Percentiles rank a stretch among this genome's conserved stretches.
Evolutionary conservation across 2,113 vertebrate species (phyloP).

Genomic region (Oncorhynchus keta): DNA sequence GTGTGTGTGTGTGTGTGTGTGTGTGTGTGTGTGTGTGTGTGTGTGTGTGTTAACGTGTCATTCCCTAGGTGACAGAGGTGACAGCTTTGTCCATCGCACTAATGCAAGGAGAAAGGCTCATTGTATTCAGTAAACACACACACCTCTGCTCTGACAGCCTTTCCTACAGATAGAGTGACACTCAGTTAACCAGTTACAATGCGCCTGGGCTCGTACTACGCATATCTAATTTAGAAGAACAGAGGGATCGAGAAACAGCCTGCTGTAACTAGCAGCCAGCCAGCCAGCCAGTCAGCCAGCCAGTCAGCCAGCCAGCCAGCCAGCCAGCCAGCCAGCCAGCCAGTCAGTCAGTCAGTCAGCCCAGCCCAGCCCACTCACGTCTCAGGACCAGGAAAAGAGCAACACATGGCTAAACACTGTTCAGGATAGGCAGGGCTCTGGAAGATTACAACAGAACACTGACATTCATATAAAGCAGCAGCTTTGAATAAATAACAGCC

Average conservation of each 20-base stretch:
- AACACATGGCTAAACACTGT: background rate
- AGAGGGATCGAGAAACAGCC: background rate
- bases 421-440: no score
- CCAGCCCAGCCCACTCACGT: background rate
- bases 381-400: background rate
- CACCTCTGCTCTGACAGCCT: constrained; percentile 38
- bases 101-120: constrained; percentile 4
- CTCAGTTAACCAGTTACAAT: constrained; percentile 49
- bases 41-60: background rate
- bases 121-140: background rate
- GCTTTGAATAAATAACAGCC: constrained; percentile 11
- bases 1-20: background rate
- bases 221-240: constrained; percentile 45
- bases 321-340: background rate
- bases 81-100: background rate
- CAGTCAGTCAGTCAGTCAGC: background rate
- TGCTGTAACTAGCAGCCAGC: background rate
- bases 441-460: background rate
- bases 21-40: background rate
- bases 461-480: constrained; percentile 1
- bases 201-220: constrained; percentile 30
- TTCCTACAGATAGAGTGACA: constrained; percentile 60
- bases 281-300: background rate
- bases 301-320: constrained; percentile 6
- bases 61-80: background rate